Evolutionary conservation across 2,113 vertebrate species (phyloP), one percentile per base, ranked within the genome.

Genomic region (Anser cygnoides): DNA sequence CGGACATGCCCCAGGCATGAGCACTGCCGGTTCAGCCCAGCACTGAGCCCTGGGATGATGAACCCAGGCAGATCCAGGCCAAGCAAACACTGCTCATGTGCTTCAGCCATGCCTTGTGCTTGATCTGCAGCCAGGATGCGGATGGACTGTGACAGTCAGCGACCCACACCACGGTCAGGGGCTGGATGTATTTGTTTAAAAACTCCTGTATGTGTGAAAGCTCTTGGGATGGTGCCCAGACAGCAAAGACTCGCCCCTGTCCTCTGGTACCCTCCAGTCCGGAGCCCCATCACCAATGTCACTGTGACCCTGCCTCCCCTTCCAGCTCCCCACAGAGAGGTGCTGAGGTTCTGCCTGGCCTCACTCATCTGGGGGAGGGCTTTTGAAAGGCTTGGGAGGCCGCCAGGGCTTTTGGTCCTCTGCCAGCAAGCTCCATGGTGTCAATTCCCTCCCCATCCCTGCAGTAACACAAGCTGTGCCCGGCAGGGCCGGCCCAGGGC

Each of bases 141-240:
- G 23, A 50, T 50, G 14, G 49, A 5, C 13, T 2, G 44, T 0
- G 15, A 1, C 14, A 85, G 33, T 33, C 75, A 71, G 54, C 35
- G 59, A 29, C 50, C 22, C 0, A 20, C 0, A 0, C 20, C 15
- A 11, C 22, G 41, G 29, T 57, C 20, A 43, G 41, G 6, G 35
- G 3, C 2, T 39, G 18, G 7, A 3, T 35, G n/a, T 70, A 13
- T 75, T 89, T 39, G 49, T 52, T 52, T 93, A 58, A 61, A 67
- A 92, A 52, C 31, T n/a, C 11, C 59, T 39, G 5, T 62, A 4
- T 68, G 57, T 82, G 57, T 46, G 80, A 84, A 46, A 92, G 49
- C 33, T 52, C 65, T 84, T 92, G 58, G 83, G 66, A 50, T 46
- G 3, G 49, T 76, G 85, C 35, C 68, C 8, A 6, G 52, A 72